phyloP scores from a whole-genome alignment of 2,113 vertebrate species.

The Sander vitreus region DNA sequence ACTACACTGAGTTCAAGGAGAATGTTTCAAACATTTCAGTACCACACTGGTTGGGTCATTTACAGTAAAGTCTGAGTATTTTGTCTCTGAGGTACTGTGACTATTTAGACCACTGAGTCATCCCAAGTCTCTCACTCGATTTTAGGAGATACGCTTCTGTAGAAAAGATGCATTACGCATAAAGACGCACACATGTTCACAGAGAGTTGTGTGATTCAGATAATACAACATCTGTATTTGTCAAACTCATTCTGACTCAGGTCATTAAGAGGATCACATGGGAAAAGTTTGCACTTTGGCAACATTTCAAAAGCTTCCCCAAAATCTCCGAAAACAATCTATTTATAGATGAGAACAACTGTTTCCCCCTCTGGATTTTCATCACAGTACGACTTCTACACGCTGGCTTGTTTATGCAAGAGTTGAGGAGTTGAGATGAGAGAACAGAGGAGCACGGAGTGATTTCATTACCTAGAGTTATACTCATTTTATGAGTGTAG shows the following conservation, averaged over 20 bases:
- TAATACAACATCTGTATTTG: constrained; percentile 55
- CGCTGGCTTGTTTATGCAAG: constrained; percentile 21
- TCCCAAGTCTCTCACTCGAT: not conserved
- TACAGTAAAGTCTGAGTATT: constrained; percentile 47
- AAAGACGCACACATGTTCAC: constrained; percentile 10
- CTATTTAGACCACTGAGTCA: constrained; percentile 47
- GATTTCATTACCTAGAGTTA: constrained; percentile 20
- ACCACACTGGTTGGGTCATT: constrained; percentile 28
- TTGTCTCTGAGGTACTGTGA: constrained; percentile 40
- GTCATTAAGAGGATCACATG: constrained; percentile 48
- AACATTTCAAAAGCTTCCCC: constrained; percentile 32
- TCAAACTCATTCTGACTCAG: constrained; percentile 66
- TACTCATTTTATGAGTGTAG: not conserved
- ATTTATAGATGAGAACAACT: constrained; percentile 64
- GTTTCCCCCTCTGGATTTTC: constrained; percentile 46
- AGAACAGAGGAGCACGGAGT: not conserved
- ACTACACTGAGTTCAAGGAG: not conserved
- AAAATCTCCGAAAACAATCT: constrained; percentile 46
- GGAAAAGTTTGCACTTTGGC: constrained; percentile 55
- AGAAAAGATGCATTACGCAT: constrained; percentile 22
- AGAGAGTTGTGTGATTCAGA: constrained; percentile 52
- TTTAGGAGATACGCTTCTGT: not conserved
- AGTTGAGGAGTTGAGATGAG: not conserved
- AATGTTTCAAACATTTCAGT: not conserved
- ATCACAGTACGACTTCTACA: constrained; percentile 16